Evolutionary conservation across 2,797 vertebrate genomes (phyloP), one percentile per base, ranked within the genome.

Genomic region (Coluber constrictor): DNA sequence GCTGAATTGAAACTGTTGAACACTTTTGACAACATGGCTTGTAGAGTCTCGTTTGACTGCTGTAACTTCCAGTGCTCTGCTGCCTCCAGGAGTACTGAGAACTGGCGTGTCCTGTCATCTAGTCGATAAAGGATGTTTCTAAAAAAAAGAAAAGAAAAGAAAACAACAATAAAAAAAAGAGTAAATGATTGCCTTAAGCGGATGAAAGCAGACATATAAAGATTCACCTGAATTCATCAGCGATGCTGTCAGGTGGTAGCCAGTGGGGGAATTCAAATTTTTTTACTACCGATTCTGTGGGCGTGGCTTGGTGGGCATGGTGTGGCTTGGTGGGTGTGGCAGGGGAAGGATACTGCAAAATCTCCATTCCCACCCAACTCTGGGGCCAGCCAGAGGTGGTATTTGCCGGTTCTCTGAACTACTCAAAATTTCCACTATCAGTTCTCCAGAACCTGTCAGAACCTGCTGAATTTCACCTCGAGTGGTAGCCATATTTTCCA

Each of bases 101-200:
- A 99, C 93, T 97, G 97, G 70, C 96, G 96, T 37, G 96, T 97
- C 95, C 97, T 97, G 94, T 97, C 98, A 96, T 98, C 98, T 90
- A 99, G 96, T 93, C 97, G 98, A 97, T 99, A 99, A 63, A 99
- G 97, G 95, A 99, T 98, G 95, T 99, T 99, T 97, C 99, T 99
- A 92, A 93, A 97, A 96, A 15, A 16, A 32, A 37, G 37, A 37
- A 66, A 55, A 56, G 56, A 15, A 56, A 57, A 59, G 57, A 59
- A 59, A 59, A 74, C 6, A 93, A 94, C 92, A 97, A 95, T 95
- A 83, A 70, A 74, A 94, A 51, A 66, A 96, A 96, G 0, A 1
- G 93, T 93, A 93, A 97, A 91, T 25, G 63, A 95, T 92, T 93
- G 16, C 86, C 47, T 94, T 94, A 92, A 91, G 94, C 32, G 20